phyloP scores from a whole-genome alignment of 2,113 vertebrate genomes.

The Cyphotilapia sp. region DNA sequence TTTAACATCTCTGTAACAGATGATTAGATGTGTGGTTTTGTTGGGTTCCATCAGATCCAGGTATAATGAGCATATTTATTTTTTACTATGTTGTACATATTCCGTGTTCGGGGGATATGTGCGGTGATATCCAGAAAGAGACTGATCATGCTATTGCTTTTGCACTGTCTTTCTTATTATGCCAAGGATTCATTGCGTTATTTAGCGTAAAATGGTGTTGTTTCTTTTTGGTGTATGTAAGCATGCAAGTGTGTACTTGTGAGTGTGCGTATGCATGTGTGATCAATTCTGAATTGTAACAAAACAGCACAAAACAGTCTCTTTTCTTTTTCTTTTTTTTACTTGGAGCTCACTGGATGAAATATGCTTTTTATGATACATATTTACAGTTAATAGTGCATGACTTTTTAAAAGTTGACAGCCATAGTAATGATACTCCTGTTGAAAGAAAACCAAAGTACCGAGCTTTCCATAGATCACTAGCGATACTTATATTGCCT shows the following conservation, averaged over 20 bases:
- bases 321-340: background rate
- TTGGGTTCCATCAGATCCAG: conserved; percentile 38
- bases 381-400: conserved; percentile 30
- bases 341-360: conserved; percentile 20
- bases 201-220: conserved; percentile 25
- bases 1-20: conserved; percentile 9
- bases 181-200: conserved; percentile 70
- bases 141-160: conserved; percentile 57
- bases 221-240: conserved; percentile 33
- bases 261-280: conserved; percentile 49
- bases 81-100: conserved; percentile 23
- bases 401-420: conserved; percentile 49
- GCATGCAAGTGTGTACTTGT: conserved; percentile 52
- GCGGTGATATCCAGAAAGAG: conserved; percentile 21
- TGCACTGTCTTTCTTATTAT: conserved; percentile 64
- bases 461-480: conserved; percentile 22
- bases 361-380: conserved; percentile 25
- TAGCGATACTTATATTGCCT: conserved; percentile 14
- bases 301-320: conserved; percentile 53
- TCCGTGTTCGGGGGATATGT: conserved; percentile 17
- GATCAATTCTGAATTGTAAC: conserved; percentile 41
- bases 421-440: conserved; percentile 39
- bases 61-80: conserved; percentile 34
- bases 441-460: conserved; percentile 59
- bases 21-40: conserved; percentile 7